These are phyloP conservation scores for Melinaea marsaeus DNA, from an alignment of 2,888 invertebrate species.

Conservation along the genomic window DNA sequence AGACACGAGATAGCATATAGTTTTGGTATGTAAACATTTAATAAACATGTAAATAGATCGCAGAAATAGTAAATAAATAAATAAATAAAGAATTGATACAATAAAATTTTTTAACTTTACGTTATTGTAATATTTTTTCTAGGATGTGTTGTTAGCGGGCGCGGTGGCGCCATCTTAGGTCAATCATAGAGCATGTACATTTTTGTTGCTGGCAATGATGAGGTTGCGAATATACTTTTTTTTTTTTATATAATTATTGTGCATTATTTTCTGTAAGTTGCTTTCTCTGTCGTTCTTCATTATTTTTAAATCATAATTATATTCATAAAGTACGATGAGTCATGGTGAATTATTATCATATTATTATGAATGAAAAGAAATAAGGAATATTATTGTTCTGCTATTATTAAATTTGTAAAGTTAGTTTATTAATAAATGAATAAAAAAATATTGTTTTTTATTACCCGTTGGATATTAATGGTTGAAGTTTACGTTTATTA, in stretches of 20 bases:
- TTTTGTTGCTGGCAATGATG: constrained; percentile 62
- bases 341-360: constrained; percentile 70
- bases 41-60: constrained; percentile 72
- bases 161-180: constrained; percentile 39
- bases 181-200: constrained; percentile 50
- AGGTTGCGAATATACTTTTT: constrained; percentile 54
- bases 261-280: constrained; percentile 75
- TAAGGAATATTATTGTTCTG: constrained; percentile 79
- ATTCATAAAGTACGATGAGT: constrained; percentile 76
- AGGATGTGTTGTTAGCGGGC: constrained; percentile 50
- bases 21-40: constrained; percentile 75
- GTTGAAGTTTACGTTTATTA: neutral
- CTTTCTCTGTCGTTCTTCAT: constrained; percentile 77
- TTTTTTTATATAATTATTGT: constrained; percentile 48
- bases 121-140: constrained; percentile 71
- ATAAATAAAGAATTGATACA: constrained; percentile 72
- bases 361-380: constrained; percentile 78
- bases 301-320: constrained; percentile 77
- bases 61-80: constrained; percentile 67
- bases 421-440: constrained; percentile 79
- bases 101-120: constrained; percentile 67
- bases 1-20: constrained; percentile 71
- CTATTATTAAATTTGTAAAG: constrained; percentile 79
- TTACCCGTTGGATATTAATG: constrained; percentile 1
- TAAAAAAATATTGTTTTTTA: constrained; percentile 68